phyloP scores from a whole-genome alignment of 2,113 vertebrate species.

The Marmota flaviventris region DNA sequence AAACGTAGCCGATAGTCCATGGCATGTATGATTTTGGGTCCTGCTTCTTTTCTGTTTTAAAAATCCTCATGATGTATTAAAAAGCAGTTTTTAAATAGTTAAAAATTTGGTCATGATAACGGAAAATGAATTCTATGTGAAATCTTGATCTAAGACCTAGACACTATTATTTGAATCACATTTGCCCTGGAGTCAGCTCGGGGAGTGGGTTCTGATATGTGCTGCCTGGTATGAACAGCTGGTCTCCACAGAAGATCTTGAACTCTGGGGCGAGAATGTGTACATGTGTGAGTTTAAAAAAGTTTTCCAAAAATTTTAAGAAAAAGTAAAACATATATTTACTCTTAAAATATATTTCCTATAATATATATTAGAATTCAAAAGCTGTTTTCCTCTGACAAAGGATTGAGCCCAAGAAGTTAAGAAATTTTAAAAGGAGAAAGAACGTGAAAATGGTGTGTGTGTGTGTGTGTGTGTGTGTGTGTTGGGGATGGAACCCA shows the following conservation, averaged over 20 bases:
- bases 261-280: neutral
- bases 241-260: neutral
- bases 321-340: neutral
- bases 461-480: neutral
- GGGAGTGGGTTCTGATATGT: neutral
- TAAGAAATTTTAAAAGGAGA: neutral
- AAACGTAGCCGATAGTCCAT: neutral
- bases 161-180: neutral
- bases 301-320: neutral
- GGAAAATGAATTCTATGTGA: neutral
- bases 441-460: neutral
- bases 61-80: neutral
- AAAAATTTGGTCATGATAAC: neutral
- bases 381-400: conserved; percentile 15
- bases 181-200: neutral
- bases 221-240: neutral
- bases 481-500: neutral
- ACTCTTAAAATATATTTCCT: neutral
- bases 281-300: neutral
- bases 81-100: neutral
- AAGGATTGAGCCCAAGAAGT: neutral
- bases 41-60: neutral
- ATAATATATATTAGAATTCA: neutral
- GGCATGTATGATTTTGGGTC: neutral
- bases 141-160: neutral